Evolutionary conservation across 2,113 vertebrate species (phyloP), one percentile per base, ranked within the genome.

Genomic region (Formicarius rufipectus): DNA sequence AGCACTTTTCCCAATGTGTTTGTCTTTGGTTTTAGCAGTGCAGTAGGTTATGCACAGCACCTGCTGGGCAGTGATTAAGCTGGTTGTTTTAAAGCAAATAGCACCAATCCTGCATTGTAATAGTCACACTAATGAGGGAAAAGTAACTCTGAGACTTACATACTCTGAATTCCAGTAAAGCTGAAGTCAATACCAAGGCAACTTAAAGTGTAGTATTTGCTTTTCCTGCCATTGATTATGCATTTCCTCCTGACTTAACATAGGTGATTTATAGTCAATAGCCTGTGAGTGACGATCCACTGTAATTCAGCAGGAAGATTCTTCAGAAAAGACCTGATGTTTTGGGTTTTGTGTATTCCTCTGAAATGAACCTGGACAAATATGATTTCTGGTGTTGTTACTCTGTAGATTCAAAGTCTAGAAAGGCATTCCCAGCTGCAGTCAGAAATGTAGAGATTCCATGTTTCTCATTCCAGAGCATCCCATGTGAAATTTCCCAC

Each of bases 221-320:
- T 53, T 90, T 74, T 94, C 80, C 77, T 87, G 82, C 45, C 60
- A 95, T 24, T 86, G 82, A 92, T 80, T 71, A 27, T 82, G 76
- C 7, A 27, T 88, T 94, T 91, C 56, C 50, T 80, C 53, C 40
- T 7, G 13, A 27, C 47, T 75, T 55, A 44, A 60, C 52, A 22
- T 1, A 33, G 35, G 40, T 83, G 55, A 92, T 90, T 94, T 92
- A 83, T 53, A 18, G 45, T 62, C 85, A 45, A 15, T 37, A 56
- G 14, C 8, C 13, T 8, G 50, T 10, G 8, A 35, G 28, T 62
- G 87, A 77, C 39, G 24, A 42, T 56, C 19, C 24, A 9, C 25
- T 82, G 63, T 30, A 62, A 90, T 62, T 72, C 44, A 72, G 13
- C 52, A 44, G 66, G 74, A 31, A 78, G 12, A 55, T 63, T 49